Evolutionary conservation across 2,113 vertebrate species (phyloP).

Genomic region (Corythornis cristatus): DNA sequence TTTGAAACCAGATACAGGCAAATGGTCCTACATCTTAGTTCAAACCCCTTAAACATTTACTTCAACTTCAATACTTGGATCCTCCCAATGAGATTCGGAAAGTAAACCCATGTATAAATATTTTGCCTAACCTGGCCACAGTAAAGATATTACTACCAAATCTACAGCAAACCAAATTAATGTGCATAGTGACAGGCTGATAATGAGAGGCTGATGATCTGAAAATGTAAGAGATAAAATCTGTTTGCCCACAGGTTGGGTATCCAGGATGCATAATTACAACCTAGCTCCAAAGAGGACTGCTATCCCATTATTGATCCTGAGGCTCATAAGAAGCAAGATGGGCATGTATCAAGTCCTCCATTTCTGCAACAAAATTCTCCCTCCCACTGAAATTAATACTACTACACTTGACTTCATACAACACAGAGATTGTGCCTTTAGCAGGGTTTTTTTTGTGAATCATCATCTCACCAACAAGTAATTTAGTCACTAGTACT

Average conservation of each 20-base stretch:
- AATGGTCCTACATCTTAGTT: background rate
- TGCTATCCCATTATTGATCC: background rate
- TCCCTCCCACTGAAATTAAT: background rate
- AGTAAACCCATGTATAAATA: background rate
- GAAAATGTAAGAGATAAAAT: background rate
- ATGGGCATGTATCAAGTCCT: background rate
- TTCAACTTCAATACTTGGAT: background rate
- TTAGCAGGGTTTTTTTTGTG: background rate
- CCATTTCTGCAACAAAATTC: background rate
- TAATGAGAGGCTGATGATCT: background rate
- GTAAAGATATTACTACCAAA: background rate
- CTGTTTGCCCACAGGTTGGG: background rate
- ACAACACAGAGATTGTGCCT: background rate
- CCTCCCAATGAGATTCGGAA: background rate
- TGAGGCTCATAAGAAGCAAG: background rate
- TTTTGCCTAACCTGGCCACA: background rate
- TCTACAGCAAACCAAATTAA: background rate
- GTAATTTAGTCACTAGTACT: background rate
- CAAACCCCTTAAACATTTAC: background rate
- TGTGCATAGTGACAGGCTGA: background rate
- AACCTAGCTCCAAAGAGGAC: background rate
- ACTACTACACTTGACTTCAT: background rate
- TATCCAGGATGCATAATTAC: background rate
- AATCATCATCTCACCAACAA: background rate
- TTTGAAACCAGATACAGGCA: background rate